Conservation (phyloP, 2,888 invertebrate genomes). For the Scrobipalpa atriplicella region DNA sequence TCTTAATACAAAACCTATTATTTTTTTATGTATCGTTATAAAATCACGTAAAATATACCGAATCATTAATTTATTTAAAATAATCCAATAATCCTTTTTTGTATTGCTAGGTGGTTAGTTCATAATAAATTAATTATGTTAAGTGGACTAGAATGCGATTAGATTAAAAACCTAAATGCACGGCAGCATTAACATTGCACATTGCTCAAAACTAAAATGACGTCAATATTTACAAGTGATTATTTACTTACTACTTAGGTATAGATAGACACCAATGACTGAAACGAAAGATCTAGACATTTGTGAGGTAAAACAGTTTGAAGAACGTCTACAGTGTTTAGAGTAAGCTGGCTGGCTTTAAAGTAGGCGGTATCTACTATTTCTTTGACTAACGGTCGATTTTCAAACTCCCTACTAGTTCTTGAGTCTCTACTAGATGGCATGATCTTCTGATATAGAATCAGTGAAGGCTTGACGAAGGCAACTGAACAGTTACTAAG, state of each 20-base stretch:
- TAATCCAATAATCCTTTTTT: too few relatives aligned
- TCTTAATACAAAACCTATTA: slow-evolving; percentile 9
- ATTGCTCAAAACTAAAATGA: slow-evolving; percentile 20
- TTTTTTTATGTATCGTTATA: too few relatives aligned
- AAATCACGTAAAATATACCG: too few relatives aligned
- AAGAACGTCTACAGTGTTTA: not conserved
- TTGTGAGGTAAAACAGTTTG: not conserved
- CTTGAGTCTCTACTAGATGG: too few relatives aligned
- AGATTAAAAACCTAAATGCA: slow-evolving; percentile 1
- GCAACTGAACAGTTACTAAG: too few relatives aligned
- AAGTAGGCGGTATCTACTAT: not conserved
- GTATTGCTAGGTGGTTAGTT: too few relatives aligned
- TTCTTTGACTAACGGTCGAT: too few relatives aligned
- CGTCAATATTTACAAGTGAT: slow-evolving; percentile 10
- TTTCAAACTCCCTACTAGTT: too few relatives aligned
- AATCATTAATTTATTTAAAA: too few relatives aligned
- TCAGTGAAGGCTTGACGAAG: too few relatives aligned
- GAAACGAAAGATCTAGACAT: not conserved
- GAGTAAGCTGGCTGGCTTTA: not conserved
- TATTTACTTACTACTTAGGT: too few relatives aligned
- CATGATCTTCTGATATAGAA: too few relatives aligned
- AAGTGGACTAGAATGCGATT: not conserved
- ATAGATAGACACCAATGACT: slow-evolving; percentile 17
- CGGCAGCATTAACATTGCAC: slow-evolving; percentile 51
- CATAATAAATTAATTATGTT: not conserved